Base-by-base conservation (phyloP, 2,888 invertebrate genomes). In the Cephus pulcher region DNA sequence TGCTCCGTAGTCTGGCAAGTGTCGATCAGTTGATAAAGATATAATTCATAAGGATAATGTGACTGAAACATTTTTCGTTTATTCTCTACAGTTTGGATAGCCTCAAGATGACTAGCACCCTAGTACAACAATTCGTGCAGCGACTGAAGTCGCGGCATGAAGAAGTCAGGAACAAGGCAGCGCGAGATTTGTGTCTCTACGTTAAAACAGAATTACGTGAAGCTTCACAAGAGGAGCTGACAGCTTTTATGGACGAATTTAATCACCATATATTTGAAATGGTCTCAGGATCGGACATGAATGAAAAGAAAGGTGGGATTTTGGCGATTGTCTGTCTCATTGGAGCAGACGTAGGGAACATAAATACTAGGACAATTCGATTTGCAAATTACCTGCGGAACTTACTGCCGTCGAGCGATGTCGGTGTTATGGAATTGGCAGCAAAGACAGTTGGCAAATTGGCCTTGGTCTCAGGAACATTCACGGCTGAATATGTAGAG, bases 401-500 rank as follows among this genome's bases (percentile, higher is more conserved):
- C 91, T 92, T 98, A 71, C 93, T 98, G 78, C 98, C 98, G 1
- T 97, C 97, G 2, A 96, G 95, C 84, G 98, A 99, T 93, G 96
- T 96, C 0, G 95, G 96, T 30, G 97, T 99, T 0, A 98, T 99
- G 97, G 98, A 99, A 92, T 93, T 99, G 84, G 98, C 98, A 4
- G 98, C 99, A 1, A 97, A 97, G 90, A 98, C 99, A 6, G 96
- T 99, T 83, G 99, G 98, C 0, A 96, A 97, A 84, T 93, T 99
- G 77, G 98, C 98, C 2, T 94, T 98, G 34, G 95, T 96, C 32
- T 97, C 97, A 0, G 98, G 98, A 23, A 97, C 98, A 0, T 98
- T 97, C 91, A 96, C 98, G 40, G 97, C 98, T 0, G 98, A 98
- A 89, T 98, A 98, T 90, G 98, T 99, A n/a, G 98, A 99, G 88